These are phyloP conservation scores for Turdus rufiventris DNA, from an alignment of 2,113 vertebrate species.

Conservation along the genomic window DNA sequence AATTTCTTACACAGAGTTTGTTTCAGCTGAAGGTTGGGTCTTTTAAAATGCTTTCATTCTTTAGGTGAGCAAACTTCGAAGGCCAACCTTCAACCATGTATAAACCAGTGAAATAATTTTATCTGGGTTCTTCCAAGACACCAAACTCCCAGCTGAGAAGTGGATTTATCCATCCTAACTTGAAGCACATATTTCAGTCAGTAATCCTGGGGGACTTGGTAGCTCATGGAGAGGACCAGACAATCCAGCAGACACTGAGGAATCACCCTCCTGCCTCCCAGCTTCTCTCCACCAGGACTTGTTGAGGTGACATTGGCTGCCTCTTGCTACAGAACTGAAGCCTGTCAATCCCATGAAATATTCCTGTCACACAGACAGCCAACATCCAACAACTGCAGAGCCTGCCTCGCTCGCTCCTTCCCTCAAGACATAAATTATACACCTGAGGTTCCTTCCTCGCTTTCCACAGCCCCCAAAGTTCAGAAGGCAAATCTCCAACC, in stretches of 20 bases:
- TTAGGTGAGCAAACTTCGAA: neutral
- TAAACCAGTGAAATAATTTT: neutral
- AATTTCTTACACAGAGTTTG: accelerated
- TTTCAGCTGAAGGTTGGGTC: neutral
- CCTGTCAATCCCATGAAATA: neutral
- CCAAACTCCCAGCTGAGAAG: neutral
- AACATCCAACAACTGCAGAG: neutral
- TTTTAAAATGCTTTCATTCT: neutral
- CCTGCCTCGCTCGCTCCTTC: neutral
- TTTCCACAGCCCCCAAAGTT: neutral
- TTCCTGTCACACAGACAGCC: neutral
- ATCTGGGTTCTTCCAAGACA: neutral
- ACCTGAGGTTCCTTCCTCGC: neutral
- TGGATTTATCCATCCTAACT: neutral
- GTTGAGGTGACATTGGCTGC: neutral
- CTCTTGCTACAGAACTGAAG: neutral
- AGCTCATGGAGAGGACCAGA: neutral
- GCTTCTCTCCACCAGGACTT: neutral
- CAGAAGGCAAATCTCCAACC: neutral
- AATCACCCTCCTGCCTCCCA: accelerated
- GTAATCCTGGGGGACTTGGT: neutral
- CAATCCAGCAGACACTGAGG: neutral
- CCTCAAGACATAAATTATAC: neutral
- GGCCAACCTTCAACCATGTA: neutral
- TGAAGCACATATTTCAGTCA: neutral